A percentile compares a stretch with the other conserved stretches of the same genome.
Evolutionary conservation across 1,140 invertebrate genomes (phyloP).

Genomic region (Alviniconcha marisindica): DNA sequence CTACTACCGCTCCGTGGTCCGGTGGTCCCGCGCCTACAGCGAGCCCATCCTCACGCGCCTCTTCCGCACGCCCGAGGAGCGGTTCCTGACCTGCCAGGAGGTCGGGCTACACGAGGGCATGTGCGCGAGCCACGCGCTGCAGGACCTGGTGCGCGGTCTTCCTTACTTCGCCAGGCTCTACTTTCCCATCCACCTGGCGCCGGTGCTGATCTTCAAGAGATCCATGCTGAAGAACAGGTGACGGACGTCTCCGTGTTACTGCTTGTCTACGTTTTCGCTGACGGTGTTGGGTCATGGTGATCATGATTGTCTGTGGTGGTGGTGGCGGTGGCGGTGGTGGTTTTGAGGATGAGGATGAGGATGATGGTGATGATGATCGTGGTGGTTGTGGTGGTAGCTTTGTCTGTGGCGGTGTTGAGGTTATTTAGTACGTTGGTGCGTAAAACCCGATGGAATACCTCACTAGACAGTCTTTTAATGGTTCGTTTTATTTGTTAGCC

Average conservation of each 20-base stretch:
- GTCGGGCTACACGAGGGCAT: slow-evolving; percentile 59
- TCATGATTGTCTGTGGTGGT: background rate
- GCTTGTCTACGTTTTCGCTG: background rate
- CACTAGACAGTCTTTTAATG: too few species aligned
- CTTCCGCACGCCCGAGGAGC: slow-evolving; percentile 54
- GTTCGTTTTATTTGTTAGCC: too few species aligned
- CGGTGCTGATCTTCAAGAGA: slow-evolving; percentile 63
- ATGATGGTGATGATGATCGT: background rate
- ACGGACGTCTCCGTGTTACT: too few species aligned
- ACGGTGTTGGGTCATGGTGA: background rate
- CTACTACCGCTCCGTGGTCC: slow-evolving; percentile 63
- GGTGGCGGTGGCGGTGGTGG: too few species aligned
- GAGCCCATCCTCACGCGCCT: slow-evolving; percentile 53
- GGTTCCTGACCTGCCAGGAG: slow-evolving; percentile 63
- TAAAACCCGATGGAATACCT: too few species aligned
- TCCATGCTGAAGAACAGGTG: slow-evolving; percentile 58
- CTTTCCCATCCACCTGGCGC: slow-evolving; percentile 66
- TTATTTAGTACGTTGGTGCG: too few species aligned
- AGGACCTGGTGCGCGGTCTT: slow-evolving; percentile 58
- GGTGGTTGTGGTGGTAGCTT: background rate
- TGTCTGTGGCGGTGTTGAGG: too few species aligned
- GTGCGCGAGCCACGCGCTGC: slow-evolving; percentile 60
- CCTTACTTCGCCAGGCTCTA: slow-evolving; percentile 67
- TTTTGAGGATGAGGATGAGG: background rate
- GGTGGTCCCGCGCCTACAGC: slow-evolving; percentile 68